Percentiles rank a stretch among this genome's conserved stretches.
Evolutionary conservation across 2,113 vertebrate genomes (phyloP).

Genomic region (Tenebrosternarchus preto): DNA sequence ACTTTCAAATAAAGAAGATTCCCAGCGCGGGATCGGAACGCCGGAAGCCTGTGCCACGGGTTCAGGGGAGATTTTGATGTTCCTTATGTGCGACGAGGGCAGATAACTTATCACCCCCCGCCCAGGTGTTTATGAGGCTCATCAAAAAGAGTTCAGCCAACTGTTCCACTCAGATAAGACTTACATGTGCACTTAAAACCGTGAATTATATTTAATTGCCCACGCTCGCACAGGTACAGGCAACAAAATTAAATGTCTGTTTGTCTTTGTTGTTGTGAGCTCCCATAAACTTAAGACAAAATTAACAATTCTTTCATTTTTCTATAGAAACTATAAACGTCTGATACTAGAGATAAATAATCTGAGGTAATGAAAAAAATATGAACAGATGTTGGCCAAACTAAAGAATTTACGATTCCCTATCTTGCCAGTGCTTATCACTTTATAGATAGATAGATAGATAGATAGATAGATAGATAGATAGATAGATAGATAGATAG

Average conservation of each 20-base stretch:
- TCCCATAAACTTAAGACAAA: background rate
- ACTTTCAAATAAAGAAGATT: background rate
- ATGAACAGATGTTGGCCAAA: too few species aligned
- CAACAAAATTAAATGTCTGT: background rate
- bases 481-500: too few species aligned
- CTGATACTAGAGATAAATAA: too few species aligned
- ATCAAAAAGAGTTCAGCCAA: constrained; percentile 29
- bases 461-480: too few species aligned
- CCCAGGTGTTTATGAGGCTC: constrained; percentile 33
- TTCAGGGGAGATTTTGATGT: background rate
- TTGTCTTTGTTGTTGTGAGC: background rate
- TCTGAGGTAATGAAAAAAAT: too few species aligned
- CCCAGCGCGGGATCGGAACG: background rate
- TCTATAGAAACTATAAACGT: background rate
- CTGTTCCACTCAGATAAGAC: constrained; percentile 43
- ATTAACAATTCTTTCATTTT: background rate
- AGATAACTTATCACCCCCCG: constrained; percentile 29
- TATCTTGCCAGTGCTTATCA: too few species aligned
- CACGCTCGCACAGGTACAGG: background rate
- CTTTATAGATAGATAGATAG: too few species aligned
- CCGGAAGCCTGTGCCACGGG: background rate
- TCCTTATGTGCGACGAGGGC: background rate
- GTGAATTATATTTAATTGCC: background rate
- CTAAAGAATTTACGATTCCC: too few species aligned
- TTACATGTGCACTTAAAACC: background rate